Base-by-base conservation (phyloP, 2,888 invertebrate species). In the Epistrophella euchroma region DNA sequence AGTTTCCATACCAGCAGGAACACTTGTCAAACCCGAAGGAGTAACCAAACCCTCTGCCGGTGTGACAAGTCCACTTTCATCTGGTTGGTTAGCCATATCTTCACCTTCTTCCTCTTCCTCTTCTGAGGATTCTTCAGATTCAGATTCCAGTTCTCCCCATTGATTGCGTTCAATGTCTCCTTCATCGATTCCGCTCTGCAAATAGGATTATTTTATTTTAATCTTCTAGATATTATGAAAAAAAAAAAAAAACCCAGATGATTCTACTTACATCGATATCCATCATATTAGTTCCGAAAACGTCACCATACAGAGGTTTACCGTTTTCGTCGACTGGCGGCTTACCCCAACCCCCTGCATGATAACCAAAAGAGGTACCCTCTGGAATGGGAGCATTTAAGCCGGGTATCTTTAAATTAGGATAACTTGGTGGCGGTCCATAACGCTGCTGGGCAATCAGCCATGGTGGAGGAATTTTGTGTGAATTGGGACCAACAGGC, bases 311-410 rank as follows among this genome's bases (percentile, higher is more conserved):
- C 1, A 99, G 93, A 0, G 99, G 99, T 91, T 98, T 97, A 45
- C 99, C 99, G 86, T 96, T 96, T 93, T 99, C 99, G 93, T 99
- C 99, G 0, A 99, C 99, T 0, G 99, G 99, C 13, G 99, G 99
- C 92, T 99, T 99, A 82, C 99, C 99, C 99, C 99, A 99, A 32
- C 99, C 99, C 47, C 98, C 99, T 0, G 99, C 99, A 93, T 99
- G 99, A 93, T 99, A 99, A 19, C 99, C 99, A 92, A 99, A 99
- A 0, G 98, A 97, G 91, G 99, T 99, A 2, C 96, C 96, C 84
- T 99, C 99, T 0, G 99, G 99, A 89, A 99, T 99, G 0, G 99
- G 98, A 2, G 99, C 98, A 93, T 99, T 99, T 6, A 99, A 93
- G 0, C 99, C 99, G 0, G 99, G 97, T 90, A 99, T 98, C 93